phyloP scores from a whole-genome alignment of 2,888 invertebrate genomes.

The Caenorhabditis sinica region DNA sequence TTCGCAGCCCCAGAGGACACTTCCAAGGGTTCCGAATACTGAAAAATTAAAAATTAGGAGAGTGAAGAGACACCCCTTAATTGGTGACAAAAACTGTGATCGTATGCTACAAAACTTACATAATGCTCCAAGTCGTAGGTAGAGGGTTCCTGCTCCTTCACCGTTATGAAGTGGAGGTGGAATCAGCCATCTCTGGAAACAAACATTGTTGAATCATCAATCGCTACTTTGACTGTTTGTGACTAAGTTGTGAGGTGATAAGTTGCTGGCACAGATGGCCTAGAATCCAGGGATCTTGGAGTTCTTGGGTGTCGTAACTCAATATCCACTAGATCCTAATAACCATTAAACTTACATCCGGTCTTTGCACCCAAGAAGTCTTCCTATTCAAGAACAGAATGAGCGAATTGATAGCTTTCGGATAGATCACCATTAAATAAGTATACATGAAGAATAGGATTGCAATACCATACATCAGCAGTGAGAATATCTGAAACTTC shows the following conservation, averaged over 20 bases:
- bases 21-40: slow-evolving; percentile 80
- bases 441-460: slow-evolving; percentile 76
- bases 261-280: too few relatives aligned
- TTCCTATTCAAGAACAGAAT: slow-evolving; percentile 30
- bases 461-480: slow-evolving; percentile 78
- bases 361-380: slow-evolving; percentile 29
- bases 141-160: slow-evolving; percentile 78
- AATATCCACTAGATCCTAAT: too few relatives aligned
- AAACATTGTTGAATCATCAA: background rate
- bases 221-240: background rate
- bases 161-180: slow-evolving; percentile 70
- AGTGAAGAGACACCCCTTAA: too few relatives aligned
- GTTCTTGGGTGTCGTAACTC: too few relatives aligned
- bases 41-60: too few relatives aligned
- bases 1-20: slow-evolving; percentile 80
- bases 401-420: slow-evolving; percentile 64
- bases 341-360: slow-evolving; percentile 53
- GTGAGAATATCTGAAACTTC: slow-evolving; percentile 72
- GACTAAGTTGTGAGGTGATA: too few relatives aligned
- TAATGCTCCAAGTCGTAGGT: slow-evolving; percentile 78
- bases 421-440: slow-evolving; percentile 78
- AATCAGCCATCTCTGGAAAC: slow-evolving; percentile 62
- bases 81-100: background rate
- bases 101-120: slow-evolving; percentile 62
- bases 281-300: too few relatives aligned